phyloP scores from a whole-genome alignment of 2,888 invertebrate genomes.

The Drosophila phalerata region DNA sequence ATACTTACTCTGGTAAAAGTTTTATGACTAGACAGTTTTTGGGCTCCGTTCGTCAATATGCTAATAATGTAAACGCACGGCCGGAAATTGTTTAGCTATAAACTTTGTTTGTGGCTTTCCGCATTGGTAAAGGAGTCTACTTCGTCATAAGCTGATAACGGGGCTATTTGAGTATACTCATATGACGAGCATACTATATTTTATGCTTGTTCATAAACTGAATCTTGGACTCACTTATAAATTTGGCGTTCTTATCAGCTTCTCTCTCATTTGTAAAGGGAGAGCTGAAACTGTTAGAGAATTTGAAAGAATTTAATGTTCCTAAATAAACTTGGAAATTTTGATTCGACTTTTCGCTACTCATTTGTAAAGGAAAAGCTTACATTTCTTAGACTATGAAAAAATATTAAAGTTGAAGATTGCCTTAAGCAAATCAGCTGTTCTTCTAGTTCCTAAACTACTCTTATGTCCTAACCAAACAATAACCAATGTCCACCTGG shows the following conservation, averaged over 20 bases:
- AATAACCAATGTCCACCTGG: constrained; percentile 20
- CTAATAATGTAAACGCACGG: constrained; percentile 72
- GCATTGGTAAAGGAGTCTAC: constrained; percentile 38
- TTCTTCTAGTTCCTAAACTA: not conserved
- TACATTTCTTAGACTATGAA: too few species aligned
- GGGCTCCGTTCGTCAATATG: constrained; percentile 68
- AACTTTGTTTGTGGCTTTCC: constrained; percentile 68
- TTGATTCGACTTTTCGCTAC: not conserved
- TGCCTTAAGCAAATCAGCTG: not conserved
- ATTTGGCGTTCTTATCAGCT: constrained; percentile 1
- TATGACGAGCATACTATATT: constrained; percentile 26
- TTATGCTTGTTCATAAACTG: constrained; percentile 15
- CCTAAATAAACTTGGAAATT: constrained; percentile 6
- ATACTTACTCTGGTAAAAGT: constrained; percentile 57
- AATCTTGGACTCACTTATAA: constrained; percentile 19
- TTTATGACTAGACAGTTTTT: constrained; percentile 74
- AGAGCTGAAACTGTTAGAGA: not conserved
- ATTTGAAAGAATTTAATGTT: not conserved
- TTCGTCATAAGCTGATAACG: constrained; percentile 20
- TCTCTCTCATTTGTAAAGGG: too few species aligned
- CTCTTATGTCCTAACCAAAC: constrained; percentile 41
- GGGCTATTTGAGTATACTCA: constrained; percentile 6
- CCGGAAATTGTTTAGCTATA: constrained; percentile 77
- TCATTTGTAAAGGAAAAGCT: not conserved
- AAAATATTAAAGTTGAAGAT: not conserved